Evolutionary conservation across 1,140 invertebrate species (phyloP), one percentile per base, ranked within the genome.

Genomic region (Solen grandis): DNA sequence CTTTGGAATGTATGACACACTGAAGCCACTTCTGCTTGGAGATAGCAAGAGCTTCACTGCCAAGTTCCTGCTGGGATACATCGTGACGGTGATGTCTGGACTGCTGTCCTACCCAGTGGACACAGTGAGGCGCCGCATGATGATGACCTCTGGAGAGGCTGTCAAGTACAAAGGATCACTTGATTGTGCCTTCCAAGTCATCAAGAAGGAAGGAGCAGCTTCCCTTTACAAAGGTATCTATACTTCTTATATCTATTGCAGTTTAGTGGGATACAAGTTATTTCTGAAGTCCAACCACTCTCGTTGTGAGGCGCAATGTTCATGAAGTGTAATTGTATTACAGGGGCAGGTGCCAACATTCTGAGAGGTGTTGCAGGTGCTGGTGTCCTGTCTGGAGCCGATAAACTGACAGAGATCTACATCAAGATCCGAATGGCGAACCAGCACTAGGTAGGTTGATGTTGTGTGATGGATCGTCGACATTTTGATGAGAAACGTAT

Each of bases 1-100:
- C 94, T 99, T 99, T 92, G 97, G 97, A 86, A 96, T 97, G 93
- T 99, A 97, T 92, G 97, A 99, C 93, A 98, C 97, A 46, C 95
- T 96, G 73, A 97, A 96, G 92, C 96, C 95, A 83, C 95, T 96
- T 94, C 92, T 97, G 86, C 95, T 96, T 82, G 89, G 89, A 59
- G 95, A 97, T 89, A 95, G 95, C 91, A 96, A 96, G 85, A 95
- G 95, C 62, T 93, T 98, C 90, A 93, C 97, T 76, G 93, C 97
- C 86, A 97, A 96, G 88, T 98, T 96, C 95, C 93, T 94, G 88
- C 97, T 98, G 92, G 97, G 97, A 54, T 89, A 92, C 77, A 82
- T 88, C 87, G 97, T 98, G 83, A 98, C 97, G 86, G 97, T 97
- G 73, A 93, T 95, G 73, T 95, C 97, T 86, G 97, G 97, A 87